Base-by-base conservation (phyloP, 2,888 invertebrate genomes). In the Dione vanillae region DNA sequence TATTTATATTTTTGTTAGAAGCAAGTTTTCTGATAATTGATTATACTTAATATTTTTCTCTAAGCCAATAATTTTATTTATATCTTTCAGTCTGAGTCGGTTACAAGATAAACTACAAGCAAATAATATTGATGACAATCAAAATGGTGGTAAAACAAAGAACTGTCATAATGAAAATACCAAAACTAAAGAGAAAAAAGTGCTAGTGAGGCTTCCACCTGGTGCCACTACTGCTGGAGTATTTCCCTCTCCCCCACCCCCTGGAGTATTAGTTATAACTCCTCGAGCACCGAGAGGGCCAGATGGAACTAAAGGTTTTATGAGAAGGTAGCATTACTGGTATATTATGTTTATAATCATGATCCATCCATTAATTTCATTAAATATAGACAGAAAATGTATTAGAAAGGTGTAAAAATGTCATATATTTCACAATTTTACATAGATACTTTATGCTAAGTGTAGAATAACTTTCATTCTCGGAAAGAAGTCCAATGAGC, bases 221-320 rank as follows among this genome's bases (percentile, higher is more conserved):
- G 90, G 89, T 8, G 83, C 90, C 5, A 87, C 89, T 0, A 79
- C 83, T 0, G 78, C 87, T 1, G 92, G 88, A 11, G 80, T 91
- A 41, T 91, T 89, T 77, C 91, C 90, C 1, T 92, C 90, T 7
- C 93, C 93, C 0, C 89, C 91, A 0, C 93, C 91, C 0, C 88
- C 91, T 7, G 92, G 93, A 12, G 92, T 94, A 1, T 87, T 92
- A 14, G 94, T 97, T 69, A 94, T 97, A 35, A 61, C 61, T 2
- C 61, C 61, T 80, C 94, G 97, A 79, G 94, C 96, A 83, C 97
- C 97, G 0, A 94, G 94, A 78, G 97, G 97, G 47, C 97, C 97
- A 0, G 97, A 97, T 80, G 97, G 97, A 74, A 96, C 96, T 62
- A 93, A 91, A 83, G 92, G 92, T 37, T 93, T 93, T 77, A 79